Conservation (phyloP, 1,140 invertebrate genomes). For the Temnothorax nylanderi region DNA sequence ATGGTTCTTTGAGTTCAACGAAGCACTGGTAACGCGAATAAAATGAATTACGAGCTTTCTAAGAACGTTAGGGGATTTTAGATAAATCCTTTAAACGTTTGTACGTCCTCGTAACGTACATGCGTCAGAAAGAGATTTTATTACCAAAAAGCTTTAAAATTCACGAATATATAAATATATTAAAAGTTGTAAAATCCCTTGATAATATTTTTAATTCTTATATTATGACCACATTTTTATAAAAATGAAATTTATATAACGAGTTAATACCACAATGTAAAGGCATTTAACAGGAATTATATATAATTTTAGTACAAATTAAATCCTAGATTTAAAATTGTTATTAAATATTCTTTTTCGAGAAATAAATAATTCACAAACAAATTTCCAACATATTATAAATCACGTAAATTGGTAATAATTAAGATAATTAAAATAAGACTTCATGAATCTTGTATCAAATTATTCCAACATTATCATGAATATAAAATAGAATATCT, state of each 20-base stretch:
- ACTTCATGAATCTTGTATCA: background rate
- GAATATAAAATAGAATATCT: background rate
- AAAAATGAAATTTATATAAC: background rate
- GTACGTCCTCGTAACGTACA: constrained; percentile 2
- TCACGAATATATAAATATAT: background rate
- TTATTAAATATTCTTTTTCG: background rate
- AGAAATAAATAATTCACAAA: background rate
- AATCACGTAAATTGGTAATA: too few species aligned
- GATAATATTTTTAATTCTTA: background rate
- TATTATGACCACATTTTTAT: background rate
- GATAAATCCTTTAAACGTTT: constrained; percentile 50
- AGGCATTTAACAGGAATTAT: background rate
- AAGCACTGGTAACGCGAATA: constrained; percentile 52
- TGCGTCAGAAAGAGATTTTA: constrained; percentile 11
- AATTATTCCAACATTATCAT: background rate
- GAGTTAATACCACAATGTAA: background rate
- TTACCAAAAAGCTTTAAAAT: constrained; percentile 16
- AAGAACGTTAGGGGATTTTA: constrained; percentile 42
- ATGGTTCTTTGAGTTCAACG: constrained; percentile 52
- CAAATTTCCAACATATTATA: background rate
- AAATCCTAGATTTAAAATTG: background rate
- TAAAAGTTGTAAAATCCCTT: background rate
- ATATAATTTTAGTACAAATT: background rate
- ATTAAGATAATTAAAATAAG: too few species aligned
- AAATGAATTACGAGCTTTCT: constrained; percentile 58